Percentiles rank a stretch among this genome's conserved stretches.
Evolutionary conservation across 2,113 vertebrate species (phyloP).

Genomic region (Salvelinus alpinus): DNA sequence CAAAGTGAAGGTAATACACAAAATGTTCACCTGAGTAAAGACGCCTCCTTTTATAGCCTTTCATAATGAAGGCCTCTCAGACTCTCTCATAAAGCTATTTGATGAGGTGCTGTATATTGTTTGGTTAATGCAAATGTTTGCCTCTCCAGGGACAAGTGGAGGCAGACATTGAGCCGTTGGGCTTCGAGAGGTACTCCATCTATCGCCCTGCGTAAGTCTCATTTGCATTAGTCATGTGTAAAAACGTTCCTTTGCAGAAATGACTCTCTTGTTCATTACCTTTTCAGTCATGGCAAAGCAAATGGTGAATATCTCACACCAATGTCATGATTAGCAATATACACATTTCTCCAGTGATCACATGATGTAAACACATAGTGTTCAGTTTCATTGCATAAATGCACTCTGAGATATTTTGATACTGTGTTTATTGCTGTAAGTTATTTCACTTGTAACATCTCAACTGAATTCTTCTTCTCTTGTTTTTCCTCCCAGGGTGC

Average conservation of each 20-base stretch:
- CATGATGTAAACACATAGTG: too few relatives aligned
- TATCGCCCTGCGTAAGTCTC: constrained; percentile 87
- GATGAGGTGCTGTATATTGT: not conserved
- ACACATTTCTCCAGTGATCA: too few relatives aligned
- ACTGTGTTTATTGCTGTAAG: too few relatives aligned
- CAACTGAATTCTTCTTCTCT: too few relatives aligned
- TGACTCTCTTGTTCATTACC: not conserved
- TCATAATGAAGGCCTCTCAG: not conserved
- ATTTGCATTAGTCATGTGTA: not conserved
- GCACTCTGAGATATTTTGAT: too few relatives aligned
- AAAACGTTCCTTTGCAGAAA: too few relatives aligned
- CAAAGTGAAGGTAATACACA: constrained; percentile 81
- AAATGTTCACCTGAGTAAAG: not conserved
- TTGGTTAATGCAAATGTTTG: not conserved
- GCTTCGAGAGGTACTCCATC: constrained; percentile 79
- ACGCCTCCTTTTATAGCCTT: not conserved
- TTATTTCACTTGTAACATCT: too few relatives aligned
- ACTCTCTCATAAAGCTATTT: not conserved
- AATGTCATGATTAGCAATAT: too few relatives aligned
- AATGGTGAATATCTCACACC: not conserved
- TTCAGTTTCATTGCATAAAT: too few relatives aligned
- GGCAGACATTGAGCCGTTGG: constrained; percentile 69
- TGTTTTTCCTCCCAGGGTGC: constrained; percentile 54
- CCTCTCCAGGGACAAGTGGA: constrained; percentile 85
- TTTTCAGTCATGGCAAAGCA: not conserved